These are phyloP conservation scores for Drosophila koepferae DNA, from an alignment of 2,888 invertebrate species.

Conservation along the genomic window DNA sequence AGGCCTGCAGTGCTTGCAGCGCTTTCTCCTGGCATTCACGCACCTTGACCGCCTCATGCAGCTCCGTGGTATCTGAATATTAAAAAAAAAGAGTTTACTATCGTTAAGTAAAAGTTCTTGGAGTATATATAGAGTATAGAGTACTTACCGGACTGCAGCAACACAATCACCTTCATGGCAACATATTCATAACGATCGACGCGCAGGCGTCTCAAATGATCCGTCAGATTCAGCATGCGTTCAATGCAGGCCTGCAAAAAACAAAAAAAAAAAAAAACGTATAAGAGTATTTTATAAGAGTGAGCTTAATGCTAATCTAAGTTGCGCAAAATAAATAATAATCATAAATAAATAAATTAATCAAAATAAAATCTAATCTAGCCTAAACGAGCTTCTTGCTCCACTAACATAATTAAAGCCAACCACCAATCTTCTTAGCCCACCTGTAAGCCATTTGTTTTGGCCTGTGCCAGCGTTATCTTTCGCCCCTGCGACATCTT, in stretches of 20 bases:
- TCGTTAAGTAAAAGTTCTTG: too few relatives aligned
- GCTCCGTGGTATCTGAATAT: conserved; percentile 92
- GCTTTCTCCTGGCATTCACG: conserved; percentile 97
- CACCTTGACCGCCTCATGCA: conserved; percentile 97
- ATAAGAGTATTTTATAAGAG: neutral
- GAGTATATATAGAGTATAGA: too few relatives aligned
- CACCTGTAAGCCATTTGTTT: conserved; percentile 86
- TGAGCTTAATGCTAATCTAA: neutral
- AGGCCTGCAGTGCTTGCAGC: conserved; percentile 95
- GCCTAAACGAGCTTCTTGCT: neutral
- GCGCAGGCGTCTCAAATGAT: conserved; percentile 94
- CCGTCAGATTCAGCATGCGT: conserved; percentile 97
- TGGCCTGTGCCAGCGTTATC: conserved; percentile 84
- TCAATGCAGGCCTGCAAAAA: conserved; percentile 91
- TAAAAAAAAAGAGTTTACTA: accelerated
- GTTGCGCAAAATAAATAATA: neutral
- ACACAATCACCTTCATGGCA: conserved; percentile 97
- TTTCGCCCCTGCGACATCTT: conserved; percentile 87
- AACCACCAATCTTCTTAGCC: conserved; percentile 48
- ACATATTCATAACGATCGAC: conserved; percentile 98
- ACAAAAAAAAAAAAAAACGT: neutral
- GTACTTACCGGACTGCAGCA: conserved; percentile 93
- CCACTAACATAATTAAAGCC: neutral
- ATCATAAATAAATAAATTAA: too few relatives aligned
- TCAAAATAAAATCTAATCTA: neutral